Evolutionary conservation across 2,888 invertebrate genomes (phyloP).

Genomic region (Cosmia pyralina): DNA sequence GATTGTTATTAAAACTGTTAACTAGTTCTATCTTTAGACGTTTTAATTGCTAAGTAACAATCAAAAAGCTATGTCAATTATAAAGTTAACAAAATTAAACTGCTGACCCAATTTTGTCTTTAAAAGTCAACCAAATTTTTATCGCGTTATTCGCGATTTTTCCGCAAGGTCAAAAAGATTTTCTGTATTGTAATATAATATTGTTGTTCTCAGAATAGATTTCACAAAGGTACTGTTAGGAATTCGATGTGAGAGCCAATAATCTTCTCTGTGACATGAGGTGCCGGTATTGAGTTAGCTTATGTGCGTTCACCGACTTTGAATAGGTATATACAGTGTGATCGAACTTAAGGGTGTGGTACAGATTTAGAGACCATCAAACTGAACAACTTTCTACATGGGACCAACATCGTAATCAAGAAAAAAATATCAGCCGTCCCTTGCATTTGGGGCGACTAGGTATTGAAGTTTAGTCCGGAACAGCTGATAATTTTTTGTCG

Average conservation of each 20-base stretch:
- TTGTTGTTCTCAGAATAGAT: slow-evolving; percentile 16
- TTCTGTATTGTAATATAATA: slow-evolving; percentile 3
- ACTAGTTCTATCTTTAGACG: neutral
- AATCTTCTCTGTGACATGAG: slow-evolving; percentile 34
- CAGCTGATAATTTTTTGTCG: too few relatives aligned
- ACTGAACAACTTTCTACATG: too few relatives aligned
- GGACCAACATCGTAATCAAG: too few relatives aligned
- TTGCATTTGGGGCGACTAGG: too few relatives aligned
- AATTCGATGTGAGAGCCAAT: slow-evolving; percentile 43
- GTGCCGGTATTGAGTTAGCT: slow-evolving; percentile 22
- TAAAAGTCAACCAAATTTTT: slow-evolving; percentile 21
- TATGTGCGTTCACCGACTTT: slow-evolving; percentile 14
- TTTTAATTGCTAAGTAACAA: neutral
- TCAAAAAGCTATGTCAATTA: slow-evolving; percentile 15
- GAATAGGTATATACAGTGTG: neutral
- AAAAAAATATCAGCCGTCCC: too few relatives aligned
- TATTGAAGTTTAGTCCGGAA: too few relatives aligned
- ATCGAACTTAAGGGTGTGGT: neutral
- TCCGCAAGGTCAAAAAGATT: neutral
- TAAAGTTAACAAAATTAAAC: slow-evolving; percentile 10
- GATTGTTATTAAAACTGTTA: neutral
- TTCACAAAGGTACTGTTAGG: slow-evolving; percentile 9
- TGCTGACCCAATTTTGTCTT: slow-evolving; percentile 22
- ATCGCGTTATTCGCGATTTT: slow-evolving; percentile 16
- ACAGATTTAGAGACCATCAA: too few relatives aligned